These are phyloP conservation scores for Dromiciops gliroides DNA, from an alignment of 2,113 vertebrate species.

Conservation along the genomic window DNA sequence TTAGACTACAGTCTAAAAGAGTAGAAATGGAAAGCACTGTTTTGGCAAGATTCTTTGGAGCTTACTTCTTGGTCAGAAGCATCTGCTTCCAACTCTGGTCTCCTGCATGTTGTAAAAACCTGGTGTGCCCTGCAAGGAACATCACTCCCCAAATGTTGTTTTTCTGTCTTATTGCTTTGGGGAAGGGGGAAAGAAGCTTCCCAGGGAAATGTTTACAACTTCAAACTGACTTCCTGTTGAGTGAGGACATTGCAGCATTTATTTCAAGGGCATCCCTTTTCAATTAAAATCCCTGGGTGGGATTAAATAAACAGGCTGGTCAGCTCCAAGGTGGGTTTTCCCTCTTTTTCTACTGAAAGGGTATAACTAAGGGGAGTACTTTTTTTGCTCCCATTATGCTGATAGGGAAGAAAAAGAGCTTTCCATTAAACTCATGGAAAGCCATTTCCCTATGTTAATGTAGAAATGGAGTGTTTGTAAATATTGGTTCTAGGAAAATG, in stretches of 20 bases:
- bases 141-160: neutral
- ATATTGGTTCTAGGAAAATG: accelerated
- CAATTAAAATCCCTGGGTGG: conserved; percentile 66
- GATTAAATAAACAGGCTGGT: conserved; percentile 51
- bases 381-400: neutral
- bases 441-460: accelerated
- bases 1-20: neutral
- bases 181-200: neutral
- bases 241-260: conserved; percentile 41
- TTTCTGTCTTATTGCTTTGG: neutral
- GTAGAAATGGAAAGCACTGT: neutral
- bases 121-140: accelerated
- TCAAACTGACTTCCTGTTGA: conserved; percentile 39
- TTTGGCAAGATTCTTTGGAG: neutral
- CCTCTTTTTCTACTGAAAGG: conserved; percentile 4
- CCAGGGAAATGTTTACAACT: neutral
- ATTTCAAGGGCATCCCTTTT: conserved; percentile 72
- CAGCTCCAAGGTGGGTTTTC: conserved; percentile 44
- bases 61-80: accelerated
- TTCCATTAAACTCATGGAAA: accelerated
- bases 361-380: neutral
- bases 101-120: accelerated
- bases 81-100: accelerated
- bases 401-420: conserved; percentile 2
- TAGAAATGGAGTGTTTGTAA: neutral